Base-by-base conservation (phyloP, 2,113 vertebrate genomes). In the Parus major region DNA sequence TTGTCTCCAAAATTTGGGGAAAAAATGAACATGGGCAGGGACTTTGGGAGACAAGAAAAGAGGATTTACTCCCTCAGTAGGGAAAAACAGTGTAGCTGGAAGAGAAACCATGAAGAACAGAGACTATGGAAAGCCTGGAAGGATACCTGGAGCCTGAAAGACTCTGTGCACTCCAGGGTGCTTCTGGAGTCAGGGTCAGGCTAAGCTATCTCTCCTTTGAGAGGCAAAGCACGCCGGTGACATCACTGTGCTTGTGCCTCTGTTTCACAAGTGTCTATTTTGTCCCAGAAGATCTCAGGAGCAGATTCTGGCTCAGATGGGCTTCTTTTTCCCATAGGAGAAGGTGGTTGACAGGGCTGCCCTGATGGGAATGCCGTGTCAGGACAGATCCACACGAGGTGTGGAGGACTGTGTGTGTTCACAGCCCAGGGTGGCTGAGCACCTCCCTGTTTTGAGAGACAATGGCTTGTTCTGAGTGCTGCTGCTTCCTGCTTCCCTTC, bases 241-340 rank as follows among this genome's bases (percentile, higher is more conserved):
- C 28, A 18, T 0, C 0, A 9, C 25, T 56, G 57, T 0, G 0
- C 44, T 50, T 55, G 25, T 12, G 69, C 27, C 11, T 81, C 50
- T 77, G 28, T 52, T 47, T 66, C 23, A 7, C 1, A 0, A 44
- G 11, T 12, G 18, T n/a, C 47, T 46, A 0, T 23, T 60, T 82
- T 72, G 44, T 68, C 29, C 35, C 31, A 19, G 66, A 50, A 72
- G 39, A 56, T 42, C 0, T 3, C 49, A 14, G 65, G 9, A 80
- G 21, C 70, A 82, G 57, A 39, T 77, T 46, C 55, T 53, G 64
- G 10, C 35, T 72, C 29, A 35, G n/a, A 31, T 12, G 46, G 57
- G 27, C 81, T 80, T 28, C 12, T 87, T 39, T 15, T 80, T 91
- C 49, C 33, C 18, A 9, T 2, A 3, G 76, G 68, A 80, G 63